Evolutionary conservation across 2,888 invertebrate genomes (phyloP).

Genomic region (Watsonalla binaria): DNA sequence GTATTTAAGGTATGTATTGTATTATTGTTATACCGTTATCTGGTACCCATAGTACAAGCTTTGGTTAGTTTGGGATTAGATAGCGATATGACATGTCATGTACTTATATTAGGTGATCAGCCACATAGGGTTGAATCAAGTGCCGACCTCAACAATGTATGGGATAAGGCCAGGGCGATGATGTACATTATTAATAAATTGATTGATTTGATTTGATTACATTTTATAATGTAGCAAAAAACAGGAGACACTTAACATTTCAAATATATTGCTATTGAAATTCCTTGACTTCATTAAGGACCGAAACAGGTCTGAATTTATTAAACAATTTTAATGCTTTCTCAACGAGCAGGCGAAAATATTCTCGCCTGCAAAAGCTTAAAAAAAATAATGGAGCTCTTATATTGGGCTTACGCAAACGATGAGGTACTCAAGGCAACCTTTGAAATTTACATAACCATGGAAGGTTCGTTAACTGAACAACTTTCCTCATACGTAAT

Average conservation of each 20-base stretch:
- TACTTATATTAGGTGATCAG: too few species aligned
- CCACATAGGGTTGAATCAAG: too few species aligned
- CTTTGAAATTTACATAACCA: conserved; percentile 33
- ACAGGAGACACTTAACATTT: background rate
- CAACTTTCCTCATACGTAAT: conserved; percentile 28
- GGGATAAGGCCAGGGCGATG: too few species aligned
- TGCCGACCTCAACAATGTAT: too few species aligned
- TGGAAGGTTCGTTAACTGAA: conserved; percentile 26
- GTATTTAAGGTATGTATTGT: too few species aligned
- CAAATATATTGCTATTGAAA: conserved; percentile 6
- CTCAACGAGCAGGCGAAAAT: conserved; percentile 13
- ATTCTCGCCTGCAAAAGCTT: conserved; percentile 9
- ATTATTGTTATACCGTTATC: too few species aligned
- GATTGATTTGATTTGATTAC: too few species aligned
- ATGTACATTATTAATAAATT: too few species aligned
- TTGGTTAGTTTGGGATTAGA: too few species aligned
- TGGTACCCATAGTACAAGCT: too few species aligned
- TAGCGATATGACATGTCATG: too few species aligned
- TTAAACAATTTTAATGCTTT: conserved; percentile 21
- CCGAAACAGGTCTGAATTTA: conserved; percentile 8
- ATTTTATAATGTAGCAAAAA: background rate
- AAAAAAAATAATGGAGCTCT: conserved; percentile 19
- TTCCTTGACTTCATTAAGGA: conserved; percentile 14
- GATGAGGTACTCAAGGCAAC: conserved; percentile 20
- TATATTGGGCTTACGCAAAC: conserved; percentile 27